Evolutionary conservation across 2,113 vertebrate genomes (phyloP), one percentile per base, ranked within the genome.

Genomic region (Vulpes lagopus): DNA sequence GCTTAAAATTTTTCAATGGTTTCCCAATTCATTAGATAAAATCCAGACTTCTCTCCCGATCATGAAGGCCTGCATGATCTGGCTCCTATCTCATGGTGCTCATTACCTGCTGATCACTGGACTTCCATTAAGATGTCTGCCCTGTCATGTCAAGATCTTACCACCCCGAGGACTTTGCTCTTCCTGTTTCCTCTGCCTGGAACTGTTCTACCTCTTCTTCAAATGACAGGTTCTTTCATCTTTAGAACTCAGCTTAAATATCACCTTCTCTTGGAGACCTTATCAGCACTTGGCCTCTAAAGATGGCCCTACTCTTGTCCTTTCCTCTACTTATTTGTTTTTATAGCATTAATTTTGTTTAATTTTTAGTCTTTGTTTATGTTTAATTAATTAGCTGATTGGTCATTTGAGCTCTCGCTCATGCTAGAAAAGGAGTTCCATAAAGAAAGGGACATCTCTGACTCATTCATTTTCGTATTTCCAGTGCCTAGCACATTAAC

Each of bases 351-450:
- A 67, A 71, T 1, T 60, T 62, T 78, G 14, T 67, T 73, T 65
- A 15, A 49, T 57, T 88, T 82, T 76, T 67, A 32, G 6, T 74
- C 4, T 69, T 65, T 84, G 12, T 67, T 79, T 65, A 74, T 74
- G 89, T 78, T 53, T 84, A 81, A 95, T 60, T 81, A 76, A 30
- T 88, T 74, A 79, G 62, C 57, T 51, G 53, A 51, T 79, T 82
- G 22, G 22, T 57, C 14, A 81, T 95, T 80, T 38, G 27, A 25
- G 19, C 14, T 57, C 11, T 81, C 22, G 60, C 14, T 81, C 9
- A 82, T 69, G 20, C 15, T 80, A 91, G 35, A 62, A 73, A 60
- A 14, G 51, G 22, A 91, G 53, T 14, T 91, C 35, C 55, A 35
- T 30, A 65, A 64, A 80, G 32, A 88, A 62, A 96, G 32, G 10